These are phyloP conservation scores for Pantherophis guttatus DNA, from an alignment of 2,113 vertebrate genomes.

Conservation along the genomic window DNA sequence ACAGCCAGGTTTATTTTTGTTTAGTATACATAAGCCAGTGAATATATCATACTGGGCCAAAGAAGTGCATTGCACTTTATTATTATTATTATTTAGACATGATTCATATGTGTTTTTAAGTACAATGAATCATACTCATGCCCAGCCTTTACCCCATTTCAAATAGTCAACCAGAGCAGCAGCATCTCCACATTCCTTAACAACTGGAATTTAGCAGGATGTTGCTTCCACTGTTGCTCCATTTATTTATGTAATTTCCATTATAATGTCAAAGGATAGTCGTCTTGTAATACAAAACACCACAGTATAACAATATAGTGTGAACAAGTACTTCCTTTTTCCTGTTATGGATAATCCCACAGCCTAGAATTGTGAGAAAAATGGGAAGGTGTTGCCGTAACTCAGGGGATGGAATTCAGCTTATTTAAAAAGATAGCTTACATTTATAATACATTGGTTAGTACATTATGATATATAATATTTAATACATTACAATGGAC, in stretches of 20 bases:
- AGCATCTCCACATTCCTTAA: background rate
- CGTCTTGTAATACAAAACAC: background rate
- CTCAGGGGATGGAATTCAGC: background rate
- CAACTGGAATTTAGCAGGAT: background rate
- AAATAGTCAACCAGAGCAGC: background rate
- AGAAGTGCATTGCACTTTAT: background rate
- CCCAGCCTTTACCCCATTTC: background rate
- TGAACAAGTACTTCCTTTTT: background rate
- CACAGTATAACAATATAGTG: background rate
- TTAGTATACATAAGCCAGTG: background rate
- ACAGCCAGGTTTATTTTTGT: background rate
- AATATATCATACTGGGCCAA: background rate
- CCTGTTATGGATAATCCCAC: background rate
- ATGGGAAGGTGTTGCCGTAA: background rate
- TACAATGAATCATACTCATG: background rate
- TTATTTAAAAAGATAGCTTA: background rate
- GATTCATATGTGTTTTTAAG: background rate
- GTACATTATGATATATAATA: too few relatives aligned
- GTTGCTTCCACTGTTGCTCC: background rate
- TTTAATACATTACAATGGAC: background rate
- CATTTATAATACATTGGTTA: background rate
- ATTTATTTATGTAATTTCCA: background rate
- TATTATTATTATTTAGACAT: slow-evolving; percentile 8
- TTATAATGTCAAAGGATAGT: background rate
- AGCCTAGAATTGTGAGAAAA: background rate